Base-by-base conservation (phyloP, 2,888 invertebrate genomes). In the Epirrhoe alternata region DNA sequence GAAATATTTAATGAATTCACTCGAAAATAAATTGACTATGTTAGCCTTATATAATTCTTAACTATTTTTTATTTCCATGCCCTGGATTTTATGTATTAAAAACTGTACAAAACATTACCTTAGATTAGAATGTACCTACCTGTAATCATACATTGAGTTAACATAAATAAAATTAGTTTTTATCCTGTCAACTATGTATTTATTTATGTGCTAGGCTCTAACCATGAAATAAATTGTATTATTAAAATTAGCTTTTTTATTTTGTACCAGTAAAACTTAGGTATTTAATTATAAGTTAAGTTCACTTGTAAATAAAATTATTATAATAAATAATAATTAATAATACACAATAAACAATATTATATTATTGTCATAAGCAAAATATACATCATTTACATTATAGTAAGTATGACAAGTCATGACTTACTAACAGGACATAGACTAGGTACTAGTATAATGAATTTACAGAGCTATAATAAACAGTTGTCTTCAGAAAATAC, bases 211-310 rank as follows among this genome's bases (percentile, higher is more conserved):
- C 83, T 87, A 88, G 87, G 3, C 81, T 83, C 85, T 91, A 91
- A 91, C 91, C 82, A 87, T 87, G 76, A 88, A 89, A 90, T 92
- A 91, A 92, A 90, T 86, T 86, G 87, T 87, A 88, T 88, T 85
- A 89, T 83, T 81, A 84, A 85, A 85, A 80, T 56, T 64, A 54
- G 69, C 71, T 70, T 55, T 51, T 64, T 66, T 62, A 35, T 17
- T 52, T 57, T 53, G 33, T 50, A 10, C 42, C 14, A 30, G 7
- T 16, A 47, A 47, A 42, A 42, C 4, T 42, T 12, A 42, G 10
- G 1, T 24, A 24, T 24, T n/a, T n/a, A 24, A 24, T 24, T 1
- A 24, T 24, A 24, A 24, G 3, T 24, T 24, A 24, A 24, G 24
- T 24, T 24, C 24, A 24, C 24, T 24, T 24, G 24, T 24, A 24